phyloP scores from a whole-genome alignment of 2,888 invertebrate species.

The Tipula confusa region DNA sequence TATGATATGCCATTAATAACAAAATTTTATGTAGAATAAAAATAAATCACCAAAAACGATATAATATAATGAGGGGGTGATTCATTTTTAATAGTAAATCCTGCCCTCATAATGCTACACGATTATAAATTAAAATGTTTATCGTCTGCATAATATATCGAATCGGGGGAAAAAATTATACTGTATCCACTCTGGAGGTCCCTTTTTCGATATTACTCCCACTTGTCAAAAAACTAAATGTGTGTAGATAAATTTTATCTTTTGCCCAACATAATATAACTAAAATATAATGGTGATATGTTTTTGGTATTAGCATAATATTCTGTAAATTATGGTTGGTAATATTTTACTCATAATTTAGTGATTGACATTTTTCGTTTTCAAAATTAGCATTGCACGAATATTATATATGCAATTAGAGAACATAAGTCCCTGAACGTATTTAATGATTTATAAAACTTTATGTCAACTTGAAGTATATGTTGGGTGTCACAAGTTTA shows the following conservation, averaged over 20 bases:
- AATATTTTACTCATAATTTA: not conserved
- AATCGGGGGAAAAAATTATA: not conserved
- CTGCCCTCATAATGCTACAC: not conserved
- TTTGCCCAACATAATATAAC: not conserved
- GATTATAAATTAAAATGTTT: constrained; percentile 3
- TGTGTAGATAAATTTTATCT: not conserved
- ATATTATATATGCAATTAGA: too few relatives aligned
- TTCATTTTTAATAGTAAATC: too few relatives aligned
- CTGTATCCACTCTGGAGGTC: not conserved
- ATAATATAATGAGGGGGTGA: too few relatives aligned
- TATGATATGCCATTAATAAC: too few relatives aligned
- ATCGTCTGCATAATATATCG: not conserved
- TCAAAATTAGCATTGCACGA: not conserved
- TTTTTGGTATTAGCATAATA: not conserved
- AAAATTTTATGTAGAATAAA: too few relatives aligned
- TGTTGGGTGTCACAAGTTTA: too few relatives aligned
- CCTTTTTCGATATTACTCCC: not conserved
- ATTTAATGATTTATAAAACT: too few relatives aligned
- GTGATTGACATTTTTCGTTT: not conserved
- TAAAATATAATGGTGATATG: not conserved
- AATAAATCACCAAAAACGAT: too few relatives aligned
- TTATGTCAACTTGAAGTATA: too few relatives aligned
- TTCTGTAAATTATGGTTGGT: not conserved
- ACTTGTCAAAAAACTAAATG: constrained; percentile 9
- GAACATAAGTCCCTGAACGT: too few relatives aligned